A percentile compares a stretch with the other conserved stretches of the same genome.
phyloP scores from a whole-genome alignment of 2,888 invertebrate species.

The Xestoiulus laeticollis region DNA sequence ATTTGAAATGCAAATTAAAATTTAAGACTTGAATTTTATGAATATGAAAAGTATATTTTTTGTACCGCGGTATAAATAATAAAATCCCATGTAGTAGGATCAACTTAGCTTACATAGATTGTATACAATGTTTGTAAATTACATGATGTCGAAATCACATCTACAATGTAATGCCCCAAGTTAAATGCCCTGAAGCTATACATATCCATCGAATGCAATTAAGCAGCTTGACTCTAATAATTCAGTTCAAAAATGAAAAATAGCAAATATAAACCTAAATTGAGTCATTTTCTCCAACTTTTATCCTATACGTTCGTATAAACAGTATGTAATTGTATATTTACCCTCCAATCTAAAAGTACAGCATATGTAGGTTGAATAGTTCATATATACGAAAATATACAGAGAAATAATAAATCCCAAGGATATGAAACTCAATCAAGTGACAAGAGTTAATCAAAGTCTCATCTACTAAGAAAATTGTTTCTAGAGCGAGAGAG shows the following conservation, averaged over 20 bases:
- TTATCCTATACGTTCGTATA: too few species aligned
- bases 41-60: too few species aligned
- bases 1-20: too few species aligned
- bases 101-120: too few species aligned
- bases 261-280: background rate
- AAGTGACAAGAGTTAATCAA: slow-evolving; percentile 12
- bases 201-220: background rate
- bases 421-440: slow-evolving; percentile 25
- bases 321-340: background rate
- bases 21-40: too few species aligned
- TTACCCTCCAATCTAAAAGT: background rate
- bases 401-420: slow-evolving; percentile 22
- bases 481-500: background rate
- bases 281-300: background rate
- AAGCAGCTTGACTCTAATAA: background rate
- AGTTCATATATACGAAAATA: background rate
- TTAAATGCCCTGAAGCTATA: too few species aligned
- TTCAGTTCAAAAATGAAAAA: background rate
- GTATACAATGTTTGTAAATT: too few species aligned
- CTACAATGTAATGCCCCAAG: too few species aligned
- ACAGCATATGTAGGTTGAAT: background rate
- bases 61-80: too few species aligned
- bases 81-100: too few species aligned
- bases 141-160: too few species aligned
- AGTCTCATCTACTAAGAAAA: slow-evolving; percentile 17